These are phyloP conservation scores for Lepisosteus osseus DNA, from an alignment of 2,113 vertebrate species.

Conservation along the genomic window DNA sequence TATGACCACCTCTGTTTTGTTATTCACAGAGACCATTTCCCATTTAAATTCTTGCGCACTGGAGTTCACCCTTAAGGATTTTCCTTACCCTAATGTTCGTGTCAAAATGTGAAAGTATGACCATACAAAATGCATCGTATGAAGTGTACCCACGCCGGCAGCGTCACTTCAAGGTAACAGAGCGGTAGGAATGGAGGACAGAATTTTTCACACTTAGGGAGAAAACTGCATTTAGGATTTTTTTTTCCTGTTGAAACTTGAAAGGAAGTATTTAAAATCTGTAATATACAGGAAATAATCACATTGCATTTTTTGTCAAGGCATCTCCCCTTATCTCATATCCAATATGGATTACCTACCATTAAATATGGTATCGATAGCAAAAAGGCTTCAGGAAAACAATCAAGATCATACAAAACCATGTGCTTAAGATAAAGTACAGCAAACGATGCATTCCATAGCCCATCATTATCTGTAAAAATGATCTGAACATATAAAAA, in stretches of 20 bases:
- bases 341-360: conserved; percentile 99
- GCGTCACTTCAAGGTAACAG: conserved; percentile 43
- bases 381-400: conserved; percentile 19
- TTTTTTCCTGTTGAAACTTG: conserved; percentile 50
- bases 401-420: conserved; percentile 26
- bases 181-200: conserved; percentile 62
- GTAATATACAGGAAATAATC: conserved; percentile 76
- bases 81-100: conserved; percentile 56
- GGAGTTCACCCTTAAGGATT: conserved; percentile 44
- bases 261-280: conserved; percentile 61
- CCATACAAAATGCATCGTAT: conserved; percentile 39
- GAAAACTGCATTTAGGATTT: conserved; percentile 33
- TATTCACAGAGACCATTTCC: too few species aligned
- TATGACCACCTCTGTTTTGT: too few species aligned
- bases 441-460: conserved; percentile 17
- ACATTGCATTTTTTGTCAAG: conserved; percentile 45
- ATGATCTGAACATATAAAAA: conserved; percentile 11
- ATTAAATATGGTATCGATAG: conserved; percentile 49
- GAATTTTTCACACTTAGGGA: conserved; percentile 43
- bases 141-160: conserved; percentile 53
- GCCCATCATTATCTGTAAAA: conserved; percentile 19
- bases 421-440: conserved; percentile 38
- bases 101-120: conserved; percentile 41
- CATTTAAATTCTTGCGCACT: neutral
- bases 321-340: conserved; percentile 68